Evolutionary conservation across 1,140 invertebrate genomes (phyloP).

Genomic region (Bombus waltoni): DNA sequence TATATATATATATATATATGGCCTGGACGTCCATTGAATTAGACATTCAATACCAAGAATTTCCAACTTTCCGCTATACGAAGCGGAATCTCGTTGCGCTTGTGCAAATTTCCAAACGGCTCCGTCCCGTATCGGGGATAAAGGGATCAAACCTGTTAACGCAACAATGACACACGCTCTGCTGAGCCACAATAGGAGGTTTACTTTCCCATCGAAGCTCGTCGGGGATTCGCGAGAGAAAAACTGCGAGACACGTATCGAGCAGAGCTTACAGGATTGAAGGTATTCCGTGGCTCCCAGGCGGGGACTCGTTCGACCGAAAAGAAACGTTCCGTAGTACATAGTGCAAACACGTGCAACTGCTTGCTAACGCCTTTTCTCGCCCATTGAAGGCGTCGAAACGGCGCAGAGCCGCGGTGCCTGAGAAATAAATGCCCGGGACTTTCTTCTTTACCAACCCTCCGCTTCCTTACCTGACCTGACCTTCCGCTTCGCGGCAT

Average conservation of each 20-base stretch:
- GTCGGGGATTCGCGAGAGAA: conserved; percentile 8
- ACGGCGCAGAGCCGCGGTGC: conserved; percentile 33
- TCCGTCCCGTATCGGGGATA: conserved; percentile 17
- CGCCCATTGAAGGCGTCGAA: conserved; percentile 33
- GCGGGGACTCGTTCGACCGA: conserved; percentile 56
- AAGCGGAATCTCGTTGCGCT: neutral
- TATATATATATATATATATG: no score
- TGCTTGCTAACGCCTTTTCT: conserved; percentile 66
- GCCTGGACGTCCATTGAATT: no score
- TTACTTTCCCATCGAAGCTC: conserved; percentile 55
- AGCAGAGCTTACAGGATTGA: conserved; percentile 52
- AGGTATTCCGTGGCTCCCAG: conserved; percentile 47
- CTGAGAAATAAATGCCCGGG: conserved; percentile 39
- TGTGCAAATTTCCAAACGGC: neutral
- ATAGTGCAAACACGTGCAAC: conserved; percentile 56
- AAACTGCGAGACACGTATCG: conserved; percentile 51
- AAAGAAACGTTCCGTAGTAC: conserved; percentile 48
- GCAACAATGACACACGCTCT: conserved; percentile 51
- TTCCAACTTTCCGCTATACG: neutral
- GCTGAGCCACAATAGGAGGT: conserved; percentile 40
- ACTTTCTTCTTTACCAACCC: conserved; percentile 21
- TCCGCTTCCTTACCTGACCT: neutral
- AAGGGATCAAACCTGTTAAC: conserved; percentile 37
- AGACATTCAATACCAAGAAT: no score
- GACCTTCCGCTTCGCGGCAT: no score